Conservation (phyloP, 2,113 vertebrate genomes). For the Thryonomys swinderianus region DNA sequence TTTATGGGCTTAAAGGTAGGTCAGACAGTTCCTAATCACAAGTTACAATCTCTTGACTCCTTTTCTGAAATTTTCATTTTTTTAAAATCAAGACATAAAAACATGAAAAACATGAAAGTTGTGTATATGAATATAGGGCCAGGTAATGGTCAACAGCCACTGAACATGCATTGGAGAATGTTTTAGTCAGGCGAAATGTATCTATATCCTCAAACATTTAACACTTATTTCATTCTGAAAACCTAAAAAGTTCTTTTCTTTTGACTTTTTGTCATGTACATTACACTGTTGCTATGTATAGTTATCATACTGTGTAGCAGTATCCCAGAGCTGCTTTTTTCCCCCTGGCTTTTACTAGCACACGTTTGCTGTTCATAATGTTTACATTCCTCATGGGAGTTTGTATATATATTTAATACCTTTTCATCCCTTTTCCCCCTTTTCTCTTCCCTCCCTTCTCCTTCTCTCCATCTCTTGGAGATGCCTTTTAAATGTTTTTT, state of each 20-base stretch:
- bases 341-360: background rate
- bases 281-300: background rate
- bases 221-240: background rate
- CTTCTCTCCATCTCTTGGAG: background rate
- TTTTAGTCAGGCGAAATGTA: background rate
- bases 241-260: background rate
- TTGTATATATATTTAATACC: background rate
- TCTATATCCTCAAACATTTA: background rate
- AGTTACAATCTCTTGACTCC: background rate
- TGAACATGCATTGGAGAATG: background rate
- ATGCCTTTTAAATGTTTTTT: background rate
- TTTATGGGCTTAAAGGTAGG: background rate
- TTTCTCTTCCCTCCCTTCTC: background rate
- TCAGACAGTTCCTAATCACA: slow-evolving; percentile 26
- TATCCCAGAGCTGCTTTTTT: background rate
- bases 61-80: background rate
- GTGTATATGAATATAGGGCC: background rate
- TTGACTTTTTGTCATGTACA: background rate
- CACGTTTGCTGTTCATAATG: background rate
- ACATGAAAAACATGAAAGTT: background rate
- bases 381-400: background rate
- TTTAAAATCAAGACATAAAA: background rate
- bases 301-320: background rate
- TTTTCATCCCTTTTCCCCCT: background rate
- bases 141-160: background rate